Evolutionary conservation across 1,140 invertebrate genomes (phyloP), one percentile per base, ranked within the genome.

Genomic region (Zophobas morio): DNA sequence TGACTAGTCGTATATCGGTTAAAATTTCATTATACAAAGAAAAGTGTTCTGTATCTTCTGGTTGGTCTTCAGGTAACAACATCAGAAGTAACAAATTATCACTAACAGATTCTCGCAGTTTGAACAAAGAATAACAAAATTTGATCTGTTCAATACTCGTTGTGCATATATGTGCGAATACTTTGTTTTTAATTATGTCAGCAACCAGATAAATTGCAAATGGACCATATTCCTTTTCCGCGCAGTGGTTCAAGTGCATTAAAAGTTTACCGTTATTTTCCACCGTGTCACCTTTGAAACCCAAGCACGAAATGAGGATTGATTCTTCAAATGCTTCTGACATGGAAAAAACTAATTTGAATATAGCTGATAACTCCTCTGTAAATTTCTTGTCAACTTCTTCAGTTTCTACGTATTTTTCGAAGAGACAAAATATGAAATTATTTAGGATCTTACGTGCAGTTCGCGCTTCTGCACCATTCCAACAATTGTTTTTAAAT

Each of bases 71-170:
- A 2, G 71, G 71, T 35, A 73, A 56, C 35, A 73, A 56, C 32
- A 36, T 42, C 54, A 54, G n/a, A 37, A 73, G 32, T 34, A 73
- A 73, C 49, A 54, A 32, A 53, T 8, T 33, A 39, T 73, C 71
- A 56, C 32, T 6, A 32, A 73, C n/a, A 54, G 5, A 56, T 8
- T 54, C 20, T 56, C 36, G 42, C 36, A 56, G 32, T 39, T 73
- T 35, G 8, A 73, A 20, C 35, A 73, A 36, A 73, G 5, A 37
- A 40, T 73, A n/a, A 73, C 49, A 73, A 6, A 73, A 73, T 49
- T 73, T 33, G n/a, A 56, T 42, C 39, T n/a, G 1, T 4, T 70
- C 35, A 40, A 8, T 33, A 5, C 37, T 36, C 1, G 2, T 73
- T 73, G 6, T 32, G 40, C 54, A 73, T 3, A 73, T 37, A 0